These are phyloP conservation scores for Drosophila arawakana DNA, from an alignment of 1,140 invertebrate genomes.

Conservation along the genomic window DNA sequence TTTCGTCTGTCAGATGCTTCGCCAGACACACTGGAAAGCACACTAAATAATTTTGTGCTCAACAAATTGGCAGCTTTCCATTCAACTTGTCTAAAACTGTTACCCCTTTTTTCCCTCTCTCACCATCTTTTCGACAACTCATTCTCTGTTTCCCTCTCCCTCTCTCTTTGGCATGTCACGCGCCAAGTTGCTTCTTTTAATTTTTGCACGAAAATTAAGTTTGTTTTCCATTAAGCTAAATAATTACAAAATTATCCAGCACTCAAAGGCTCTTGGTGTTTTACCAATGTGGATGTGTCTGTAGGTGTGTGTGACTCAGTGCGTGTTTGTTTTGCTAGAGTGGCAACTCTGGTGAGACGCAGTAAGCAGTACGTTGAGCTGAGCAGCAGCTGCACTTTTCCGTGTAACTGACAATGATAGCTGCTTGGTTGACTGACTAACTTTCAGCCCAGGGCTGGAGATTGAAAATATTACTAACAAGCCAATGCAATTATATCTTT, in stretches of 20 bases:
- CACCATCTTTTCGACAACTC: not conserved
- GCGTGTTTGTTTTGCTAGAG: constrained; percentile 45
- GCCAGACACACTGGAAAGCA: constrained; percentile 36
- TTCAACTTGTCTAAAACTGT: constrained; percentile 58
- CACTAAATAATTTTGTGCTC: constrained; percentile 50
- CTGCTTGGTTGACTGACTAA: constrained; percentile 59
- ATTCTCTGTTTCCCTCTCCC: not conserved
- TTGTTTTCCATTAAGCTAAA: constrained; percentile 83
- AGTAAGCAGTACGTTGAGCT: constrained; percentile 26
- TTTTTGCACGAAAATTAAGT: constrained; percentile 74
- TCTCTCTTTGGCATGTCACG: constrained; percentile 20
- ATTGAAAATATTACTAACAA: too few relatives aligned
- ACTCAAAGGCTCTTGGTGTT: constrained; percentile 53
- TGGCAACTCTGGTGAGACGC: constrained; percentile 44
- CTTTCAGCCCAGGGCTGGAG: constrained; percentile 55
- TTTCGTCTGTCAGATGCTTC: constrained; percentile 43
- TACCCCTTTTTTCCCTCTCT: not conserved
- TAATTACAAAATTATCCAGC: constrained; percentile 80
- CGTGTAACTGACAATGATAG: constrained; percentile 74
- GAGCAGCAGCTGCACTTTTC: constrained; percentile 68
- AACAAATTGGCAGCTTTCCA: constrained; percentile 60
- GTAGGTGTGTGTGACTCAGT: constrained; percentile 23
- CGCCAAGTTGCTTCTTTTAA: constrained; percentile 48
- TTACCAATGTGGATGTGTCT: not conserved
- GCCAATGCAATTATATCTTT: too few relatives aligned